Evolutionary conservation across 2,113 vertebrate genomes (phyloP), one percentile per base, ranked within the genome.

Genomic region (Leucosticte australis): DNA sequence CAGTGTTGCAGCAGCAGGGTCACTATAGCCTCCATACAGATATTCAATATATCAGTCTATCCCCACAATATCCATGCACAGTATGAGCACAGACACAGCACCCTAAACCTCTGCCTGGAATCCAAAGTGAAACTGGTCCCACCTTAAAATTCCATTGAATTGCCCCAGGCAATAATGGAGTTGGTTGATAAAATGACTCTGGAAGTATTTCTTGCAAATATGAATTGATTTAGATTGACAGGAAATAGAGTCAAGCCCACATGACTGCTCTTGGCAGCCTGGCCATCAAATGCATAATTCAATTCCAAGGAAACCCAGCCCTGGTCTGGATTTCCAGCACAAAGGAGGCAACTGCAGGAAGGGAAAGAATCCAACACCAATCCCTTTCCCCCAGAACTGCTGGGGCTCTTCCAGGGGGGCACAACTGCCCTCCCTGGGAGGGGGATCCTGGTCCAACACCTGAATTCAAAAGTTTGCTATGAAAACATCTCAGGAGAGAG

Each of bases 131-230:
- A 88, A 22, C 16, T 27, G 33, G 27, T 80, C 59, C 67, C 87
- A 87, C 4, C 63, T 67, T 47, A 50, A 80, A 95, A 73, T 10
- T 20, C 44, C 63, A 30, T 1, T 23, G 67, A 31, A 86, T 90
- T 91, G 88, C 71, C 90, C 59, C 15, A 5, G 46, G 60, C 59
- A 57, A 50, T 55, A 59, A n/a, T 33, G 85, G 73, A 88, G 39
- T 23, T 78, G 37, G 42, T 91, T 31, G 63, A 80, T 74, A 88
- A 93, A 97, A 89, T 74, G 44, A 86, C 68, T 93, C 77, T 79
- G 77, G 52, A 81, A 87, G 44, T n/a, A 31, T 85, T 95, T 80
- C 71, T 81, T 77, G 60, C 75, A 90, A 69, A 52, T 55, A 52
- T 75, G 75, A 56, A 94, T 86, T 23, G 33, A 59, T 95, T 91